Evolutionary conservation across 1,140 invertebrate genomes (phyloP).

Genomic region (Augochlora pura): DNA sequence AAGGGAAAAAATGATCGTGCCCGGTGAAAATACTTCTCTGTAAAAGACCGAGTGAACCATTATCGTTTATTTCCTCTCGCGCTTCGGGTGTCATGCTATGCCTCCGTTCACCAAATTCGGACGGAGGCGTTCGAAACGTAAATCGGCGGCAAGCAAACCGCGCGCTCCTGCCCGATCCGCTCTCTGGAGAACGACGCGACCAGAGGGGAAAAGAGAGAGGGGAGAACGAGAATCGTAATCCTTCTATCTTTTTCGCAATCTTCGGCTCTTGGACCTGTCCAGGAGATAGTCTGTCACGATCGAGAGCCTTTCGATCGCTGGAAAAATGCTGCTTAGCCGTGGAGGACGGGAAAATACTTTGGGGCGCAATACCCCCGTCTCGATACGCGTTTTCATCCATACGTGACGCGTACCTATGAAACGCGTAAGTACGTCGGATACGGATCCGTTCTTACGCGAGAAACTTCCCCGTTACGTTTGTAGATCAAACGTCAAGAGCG

Average conservation of each 20-base stretch:
- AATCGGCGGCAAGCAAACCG: slow-evolving; percentile 25
- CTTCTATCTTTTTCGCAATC: neutral
- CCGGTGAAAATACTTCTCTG: neutral
- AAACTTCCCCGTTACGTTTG: slow-evolving; percentile 39
- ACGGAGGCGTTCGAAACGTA: neutral
- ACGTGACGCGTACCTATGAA: neutral
- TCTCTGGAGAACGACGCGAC: neutral
- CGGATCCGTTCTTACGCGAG: slow-evolving; percentile 10
- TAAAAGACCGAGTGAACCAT: neutral
- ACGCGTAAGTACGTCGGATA: neutral
- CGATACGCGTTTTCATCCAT: neutral
- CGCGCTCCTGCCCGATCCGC: slow-evolving; percentile 8
- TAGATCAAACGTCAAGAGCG: slow-evolving; percentile 57
- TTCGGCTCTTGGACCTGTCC: neutral
- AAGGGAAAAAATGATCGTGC: neutral
- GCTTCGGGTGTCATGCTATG: neutral
- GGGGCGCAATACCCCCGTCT: neutral
- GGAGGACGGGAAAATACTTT: slow-evolving; percentile 19
- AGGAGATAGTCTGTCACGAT: slow-evolving; percentile 1
- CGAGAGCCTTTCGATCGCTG: slow-evolving; percentile 1
- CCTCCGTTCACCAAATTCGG: neutral
- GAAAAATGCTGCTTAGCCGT: too few species aligned
- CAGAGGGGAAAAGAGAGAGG: neutral
- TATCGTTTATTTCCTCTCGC: slow-evolving; percentile 14
- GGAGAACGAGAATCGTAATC: neutral